Evolutionary conservation across 2,888 invertebrate species (phyloP), one percentile per base, ranked within the genome.

Genomic region (Cataglyphis cursor): DNA sequence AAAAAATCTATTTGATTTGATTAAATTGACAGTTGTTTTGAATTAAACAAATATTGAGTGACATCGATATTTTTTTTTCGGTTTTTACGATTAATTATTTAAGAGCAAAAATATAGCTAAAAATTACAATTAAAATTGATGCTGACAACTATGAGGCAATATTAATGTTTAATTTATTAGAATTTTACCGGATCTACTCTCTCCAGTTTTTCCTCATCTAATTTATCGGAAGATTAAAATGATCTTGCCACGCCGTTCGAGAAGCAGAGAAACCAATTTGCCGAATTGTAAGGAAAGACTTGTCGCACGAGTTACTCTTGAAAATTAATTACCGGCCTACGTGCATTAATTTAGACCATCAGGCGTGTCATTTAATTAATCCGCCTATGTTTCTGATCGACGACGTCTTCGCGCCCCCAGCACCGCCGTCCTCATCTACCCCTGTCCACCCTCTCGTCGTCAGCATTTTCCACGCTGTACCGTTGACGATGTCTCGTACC

Each of bases 361-460:
- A n/a, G 24, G 65, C 38, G 51, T 64, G 64, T 76, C 75, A 76
- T 76, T 76, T 65, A 64, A 76, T 76, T 76, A 76, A 76, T 65
- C 15, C 24, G 51, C 9, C 51, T 76, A 76, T 21, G 24, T 65
- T 31, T 10, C 12, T 38, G 75, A 76, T 65, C 65, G 24, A 65
- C 48, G 51, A 64, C 31, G 24, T 76, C 51, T 65, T 76, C 48
- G 35, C 24, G 15, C 24, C 15, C 41, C 35, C 15, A 51, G 41
- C 54, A 57, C n/a, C 41, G 15, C n/a, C 48, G 9, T 66, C 18
- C 65, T 54, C 28, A 68, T 82, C 57, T 76, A 65, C 65, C 24
- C 24, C 3, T 44, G 81, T 51, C 61, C 51, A 41, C 31, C 9
- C 61, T 72, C 61, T 80, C 62, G 24, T 74, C 24, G 38, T 72